phyloP scores from a whole-genome alignment of 2,888 invertebrate genomes.

The Ormyrus pomaceus region DNA sequence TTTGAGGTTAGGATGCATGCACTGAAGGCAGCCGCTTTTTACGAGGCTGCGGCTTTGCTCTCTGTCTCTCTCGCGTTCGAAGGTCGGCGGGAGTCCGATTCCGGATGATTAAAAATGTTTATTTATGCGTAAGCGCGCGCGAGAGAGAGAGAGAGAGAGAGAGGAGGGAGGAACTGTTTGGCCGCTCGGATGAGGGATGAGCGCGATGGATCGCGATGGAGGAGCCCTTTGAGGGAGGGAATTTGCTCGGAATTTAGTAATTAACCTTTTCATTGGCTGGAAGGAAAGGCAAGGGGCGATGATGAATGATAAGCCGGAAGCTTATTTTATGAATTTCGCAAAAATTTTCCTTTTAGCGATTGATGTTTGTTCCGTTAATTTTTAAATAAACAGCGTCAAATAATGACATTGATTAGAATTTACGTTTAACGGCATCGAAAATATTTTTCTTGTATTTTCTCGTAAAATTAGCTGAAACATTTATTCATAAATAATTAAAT shows the following conservation, averaged over 20 bases:
- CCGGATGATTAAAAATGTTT: constrained; percentile 53
- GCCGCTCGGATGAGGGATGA: background rate
- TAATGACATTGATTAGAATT: too few relatives aligned
- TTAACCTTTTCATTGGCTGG: constrained; percentile 59
- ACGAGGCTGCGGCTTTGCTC: constrained; percentile 4
- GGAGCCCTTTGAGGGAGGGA: constrained; percentile 20
- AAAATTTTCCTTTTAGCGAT: background rate
- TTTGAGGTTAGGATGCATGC: too few relatives aligned
- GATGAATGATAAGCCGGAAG: background rate
- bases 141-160: background rate
- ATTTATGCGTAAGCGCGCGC: constrained; percentile 35
- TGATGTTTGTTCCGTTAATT: background rate
- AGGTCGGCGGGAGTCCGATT: constrained; percentile 44
- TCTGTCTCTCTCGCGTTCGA: background rate
- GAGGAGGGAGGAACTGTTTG: background rate
- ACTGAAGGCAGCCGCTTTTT: too few relatives aligned
- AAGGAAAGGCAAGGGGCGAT: background rate
- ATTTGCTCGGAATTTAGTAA: constrained; percentile 32
- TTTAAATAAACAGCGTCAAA: too few relatives aligned
- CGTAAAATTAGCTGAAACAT: too few relatives aligned
- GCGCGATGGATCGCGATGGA: background rate
- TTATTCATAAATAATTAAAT: too few relatives aligned
- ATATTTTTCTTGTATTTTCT: too few relatives aligned
- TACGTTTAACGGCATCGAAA: too few relatives aligned
- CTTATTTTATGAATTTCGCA: constrained; percentile 16